Evolutionary conservation across 2,888 invertebrate genomes (phyloP).

Genomic region (Blastobasis adustella): DNA sequence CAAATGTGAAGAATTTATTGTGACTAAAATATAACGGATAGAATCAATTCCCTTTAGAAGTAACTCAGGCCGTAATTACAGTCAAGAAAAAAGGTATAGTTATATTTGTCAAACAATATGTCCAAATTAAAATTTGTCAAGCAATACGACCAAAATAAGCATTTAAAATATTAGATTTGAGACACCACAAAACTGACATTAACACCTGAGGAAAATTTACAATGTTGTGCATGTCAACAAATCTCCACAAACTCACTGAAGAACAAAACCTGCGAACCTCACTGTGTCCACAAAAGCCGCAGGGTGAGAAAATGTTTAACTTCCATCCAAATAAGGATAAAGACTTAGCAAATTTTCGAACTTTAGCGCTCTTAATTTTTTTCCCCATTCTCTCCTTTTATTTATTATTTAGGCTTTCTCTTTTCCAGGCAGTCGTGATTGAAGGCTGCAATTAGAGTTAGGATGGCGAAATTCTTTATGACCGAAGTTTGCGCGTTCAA

Average conservation of each 20-base stretch:
- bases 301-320: not conserved
- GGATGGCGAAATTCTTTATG: not conserved
- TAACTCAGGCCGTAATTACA: not conserved
- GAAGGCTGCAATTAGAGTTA: not conserved
- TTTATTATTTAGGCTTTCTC: not conserved
- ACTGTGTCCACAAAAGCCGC: not conserved
- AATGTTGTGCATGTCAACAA: not conserved
- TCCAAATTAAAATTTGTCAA: not conserved
- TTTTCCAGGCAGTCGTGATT: not conserved
- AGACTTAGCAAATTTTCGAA: slow-evolving; percentile 1
- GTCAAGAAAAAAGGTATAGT: too few relatives aligned
- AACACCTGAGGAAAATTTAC: not conserved
- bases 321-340: not conserved
- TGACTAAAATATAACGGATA: not conserved
- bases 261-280: not conserved
- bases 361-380: not conserved
- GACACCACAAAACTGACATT: not conserved
- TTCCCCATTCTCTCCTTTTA: not conserved
- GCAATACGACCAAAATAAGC: too few relatives aligned
- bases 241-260: not conserved
- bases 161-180: not conserved
- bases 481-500: not conserved
- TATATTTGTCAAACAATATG: not conserved
- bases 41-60: not conserved
- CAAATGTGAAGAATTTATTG: too few relatives aligned